Conservation (phyloP, 2,113 vertebrate genomes). For the Microcebus murinus region DNA sequence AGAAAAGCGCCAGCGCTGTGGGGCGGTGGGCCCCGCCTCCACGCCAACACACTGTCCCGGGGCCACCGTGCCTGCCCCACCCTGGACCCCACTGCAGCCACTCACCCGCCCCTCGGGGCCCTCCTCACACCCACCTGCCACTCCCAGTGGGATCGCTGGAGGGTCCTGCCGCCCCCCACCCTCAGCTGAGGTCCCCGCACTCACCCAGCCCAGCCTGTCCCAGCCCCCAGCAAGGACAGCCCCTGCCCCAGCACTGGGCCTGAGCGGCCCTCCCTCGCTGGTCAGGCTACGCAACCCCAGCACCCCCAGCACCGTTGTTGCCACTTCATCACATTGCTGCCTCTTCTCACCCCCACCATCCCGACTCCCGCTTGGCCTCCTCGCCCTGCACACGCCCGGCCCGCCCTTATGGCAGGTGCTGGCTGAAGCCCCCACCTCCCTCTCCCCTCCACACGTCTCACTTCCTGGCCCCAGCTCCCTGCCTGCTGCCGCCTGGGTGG, state of each 20-base stretch:
- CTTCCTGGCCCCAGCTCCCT: no score
- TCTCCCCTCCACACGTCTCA: no score
- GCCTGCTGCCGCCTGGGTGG: no score
- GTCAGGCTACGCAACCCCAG: not conserved
- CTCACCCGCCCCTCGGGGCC: not conserved
- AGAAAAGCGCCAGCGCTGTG: fast-evolving
- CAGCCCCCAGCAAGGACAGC: not conserved
- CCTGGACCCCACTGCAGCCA: no score
- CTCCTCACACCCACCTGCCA: no score
- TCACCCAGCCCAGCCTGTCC: not conserved
- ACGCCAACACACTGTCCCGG: no score
- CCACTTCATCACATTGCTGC: not conserved
- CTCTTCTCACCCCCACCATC: not conserved
- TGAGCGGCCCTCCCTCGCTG: not conserved
- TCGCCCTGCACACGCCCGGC: no score
- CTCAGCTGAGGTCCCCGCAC: not conserved
- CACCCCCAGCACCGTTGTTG: not conserved
- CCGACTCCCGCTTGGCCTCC: not conserved
- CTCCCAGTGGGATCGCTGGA: not conserved
- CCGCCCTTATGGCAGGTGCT: no score
- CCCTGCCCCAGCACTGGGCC: not conserved
- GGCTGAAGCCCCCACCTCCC: no score
- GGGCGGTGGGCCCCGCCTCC: not conserved
- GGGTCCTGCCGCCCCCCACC: not conserved
- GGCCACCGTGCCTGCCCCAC: not conserved